Percentiles rank a stretch among this genome's conserved stretches.
Evolutionary conservation across 2,888 invertebrate species (phyloP).

Genomic region (Globia sparganii): DNA sequence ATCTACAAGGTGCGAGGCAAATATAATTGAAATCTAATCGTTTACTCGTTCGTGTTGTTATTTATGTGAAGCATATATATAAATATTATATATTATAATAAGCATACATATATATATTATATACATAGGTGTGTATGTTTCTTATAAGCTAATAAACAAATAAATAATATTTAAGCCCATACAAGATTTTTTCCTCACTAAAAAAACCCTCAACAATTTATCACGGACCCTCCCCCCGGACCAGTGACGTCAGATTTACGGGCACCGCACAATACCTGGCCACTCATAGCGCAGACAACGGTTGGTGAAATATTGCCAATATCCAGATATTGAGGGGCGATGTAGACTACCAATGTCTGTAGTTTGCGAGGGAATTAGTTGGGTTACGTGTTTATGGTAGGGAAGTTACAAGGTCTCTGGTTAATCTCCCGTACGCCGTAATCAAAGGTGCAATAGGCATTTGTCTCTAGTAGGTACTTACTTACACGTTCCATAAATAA

Average conservation of each 20-base stretch:
- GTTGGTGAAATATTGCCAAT: slow-evolving; percentile 57
- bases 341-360: slow-evolving; percentile 12
- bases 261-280: slow-evolving; percentile 55
- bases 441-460: neutral
- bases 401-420: neutral
- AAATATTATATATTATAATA: too few species aligned
- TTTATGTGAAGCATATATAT: neutral
- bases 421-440: neutral
- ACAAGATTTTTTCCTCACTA: slow-evolving; percentile 21
- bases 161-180: slow-evolving; percentile 10
- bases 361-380: slow-evolving; percentile 2
- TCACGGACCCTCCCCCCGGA: slow-evolving; percentile 19
- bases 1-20: neutral
- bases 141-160: neutral
- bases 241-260: slow-evolving; percentile 51
- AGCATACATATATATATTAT: too few species aligned
- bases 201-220: slow-evolving; percentile 37
- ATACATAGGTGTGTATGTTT: neutral
- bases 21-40: neutral
- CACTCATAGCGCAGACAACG: slow-evolving; percentile 43
- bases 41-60: neutral
- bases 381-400: neutral
- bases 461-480: neutral
- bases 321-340: slow-evolving; percentile 37
- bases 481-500: neutral